A percentile compares a stretch with the other conserved stretches of the same genome.
phyloP scores from a whole-genome alignment of 2,113 vertebrate genomes.

The Opisthocomus hoazin region DNA sequence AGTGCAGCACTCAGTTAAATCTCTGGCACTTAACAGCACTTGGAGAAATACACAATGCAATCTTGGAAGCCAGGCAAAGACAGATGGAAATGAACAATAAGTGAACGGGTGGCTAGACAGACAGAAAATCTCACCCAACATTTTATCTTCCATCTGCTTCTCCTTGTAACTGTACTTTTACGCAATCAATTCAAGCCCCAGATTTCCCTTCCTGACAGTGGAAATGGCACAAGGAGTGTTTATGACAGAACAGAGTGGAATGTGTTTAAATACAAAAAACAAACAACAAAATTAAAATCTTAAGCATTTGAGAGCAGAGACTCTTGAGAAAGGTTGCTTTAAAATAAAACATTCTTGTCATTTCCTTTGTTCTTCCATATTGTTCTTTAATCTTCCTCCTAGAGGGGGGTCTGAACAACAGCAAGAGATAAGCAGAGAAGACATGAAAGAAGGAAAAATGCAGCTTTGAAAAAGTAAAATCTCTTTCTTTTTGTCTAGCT shows the following conservation, averaged over 20 bases:
- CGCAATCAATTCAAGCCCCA: neutral
- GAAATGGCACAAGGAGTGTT: neutral
- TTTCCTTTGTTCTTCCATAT: neutral
- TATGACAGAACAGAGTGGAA: neutral
- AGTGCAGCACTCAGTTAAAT: neutral
- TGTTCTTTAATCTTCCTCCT: conserved; percentile 11
- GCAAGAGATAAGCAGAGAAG: neutral
- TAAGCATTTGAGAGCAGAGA: neutral
- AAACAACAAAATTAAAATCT: neutral
- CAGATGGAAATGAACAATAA: conserved; percentile 24
- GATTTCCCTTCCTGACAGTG: neutral
- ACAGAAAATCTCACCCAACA: neutral
- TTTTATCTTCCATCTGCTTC: conserved; percentile 11
- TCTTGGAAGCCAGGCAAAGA: conserved; percentile 19
- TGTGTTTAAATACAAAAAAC: neutral
- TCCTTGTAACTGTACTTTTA: neutral
- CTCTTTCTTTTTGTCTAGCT: neutral
- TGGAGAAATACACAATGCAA: neutral
- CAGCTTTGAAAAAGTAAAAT: neutral
- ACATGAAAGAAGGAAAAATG: neutral
- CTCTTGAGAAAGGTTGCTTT: neutral
- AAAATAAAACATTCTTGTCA: neutral
- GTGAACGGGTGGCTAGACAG: neutral
- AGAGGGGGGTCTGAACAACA: neutral
- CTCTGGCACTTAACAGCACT: conserved; percentile 15